A percentile compares a stretch with the other conserved stretches of the same genome.
Evolutionary conservation across 2,113 vertebrate genomes (phyloP).

Genomic region (Semnornis frantzii): DNA sequence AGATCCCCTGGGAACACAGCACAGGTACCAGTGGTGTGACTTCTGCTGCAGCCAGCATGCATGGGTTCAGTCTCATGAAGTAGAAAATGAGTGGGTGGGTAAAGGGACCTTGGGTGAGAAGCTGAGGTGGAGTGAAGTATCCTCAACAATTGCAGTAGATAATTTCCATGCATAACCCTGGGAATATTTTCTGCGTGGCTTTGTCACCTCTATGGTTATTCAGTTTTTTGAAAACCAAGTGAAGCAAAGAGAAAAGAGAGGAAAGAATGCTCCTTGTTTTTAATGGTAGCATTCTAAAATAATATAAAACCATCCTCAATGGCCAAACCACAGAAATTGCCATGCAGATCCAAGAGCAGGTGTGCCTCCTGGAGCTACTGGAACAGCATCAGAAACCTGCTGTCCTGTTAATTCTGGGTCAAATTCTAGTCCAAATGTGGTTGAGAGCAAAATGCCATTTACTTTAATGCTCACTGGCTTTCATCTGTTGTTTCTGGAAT

Average conservation of each 20-base stretch:
- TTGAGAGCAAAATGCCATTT: slow-evolving; percentile 40
- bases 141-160: not conserved
- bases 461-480: slow-evolving; percentile 47
- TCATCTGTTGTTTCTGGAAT: slow-evolving; percentile 51
- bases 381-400: slow-evolving; percentile 67
- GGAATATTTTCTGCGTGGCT: not conserved
- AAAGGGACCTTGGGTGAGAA: not conserved
- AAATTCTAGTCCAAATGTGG: slow-evolving; percentile 56
- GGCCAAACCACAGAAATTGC: slow-evolving; percentile 69
- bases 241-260: not conserved
- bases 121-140: not conserved
- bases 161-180: not conserved
- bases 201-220: not conserved
- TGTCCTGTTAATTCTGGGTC: slow-evolving; percentile 57
- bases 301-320: slow-evolving; percentile 12
- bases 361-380: slow-evolving; percentile 70
- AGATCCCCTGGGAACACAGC: not conserved
- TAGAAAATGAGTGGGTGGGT: not conserved
- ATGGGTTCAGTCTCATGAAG: not conserved
- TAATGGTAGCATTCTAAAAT: not conserved
- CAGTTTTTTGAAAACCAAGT: not conserved
- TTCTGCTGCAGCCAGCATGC: fast-evolving
- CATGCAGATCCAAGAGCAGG: slow-evolving; percentile 66
- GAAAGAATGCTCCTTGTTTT: not conserved
- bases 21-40: too few species aligned